A percentile compares a stretch with the other conserved stretches of the same genome.
Conservation (phyloP, 1,140 invertebrate species). For the Argopecten irradians region DNA sequence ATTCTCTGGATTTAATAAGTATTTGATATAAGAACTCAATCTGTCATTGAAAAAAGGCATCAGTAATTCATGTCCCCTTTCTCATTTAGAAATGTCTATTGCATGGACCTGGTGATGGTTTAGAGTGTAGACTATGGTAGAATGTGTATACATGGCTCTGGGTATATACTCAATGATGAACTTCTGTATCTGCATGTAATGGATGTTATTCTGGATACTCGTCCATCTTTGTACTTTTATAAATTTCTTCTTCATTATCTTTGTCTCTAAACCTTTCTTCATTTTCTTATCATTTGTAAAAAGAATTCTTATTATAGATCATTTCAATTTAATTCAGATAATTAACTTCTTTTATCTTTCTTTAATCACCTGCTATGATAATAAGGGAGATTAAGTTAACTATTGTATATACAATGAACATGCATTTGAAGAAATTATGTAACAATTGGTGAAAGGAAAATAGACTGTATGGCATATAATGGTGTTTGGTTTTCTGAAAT, state of each 20-base stretch:
- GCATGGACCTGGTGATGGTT: not conserved
- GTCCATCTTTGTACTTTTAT: not conserved
- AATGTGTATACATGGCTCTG: not conserved
- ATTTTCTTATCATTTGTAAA: not conserved
- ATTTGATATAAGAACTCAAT: too few species aligned
- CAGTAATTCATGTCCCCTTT: not conserved
- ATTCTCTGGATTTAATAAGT: too few species aligned
- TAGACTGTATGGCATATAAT: not conserved
- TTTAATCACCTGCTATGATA: not conserved
- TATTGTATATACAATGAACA: slow-evolving; percentile 8
- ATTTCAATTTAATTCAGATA: not conserved
- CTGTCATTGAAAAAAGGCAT: too few species aligned
- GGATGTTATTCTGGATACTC: not conserved
- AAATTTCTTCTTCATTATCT: not conserved
- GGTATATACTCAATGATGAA: not conserved
- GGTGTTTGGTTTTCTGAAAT: not conserved
- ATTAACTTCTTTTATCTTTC: not conserved
- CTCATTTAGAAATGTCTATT: not conserved
- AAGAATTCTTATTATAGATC: not conserved
- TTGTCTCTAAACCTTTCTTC: not conserved
- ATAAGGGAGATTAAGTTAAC: not conserved
- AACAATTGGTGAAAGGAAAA: not conserved
- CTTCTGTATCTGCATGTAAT: not conserved
- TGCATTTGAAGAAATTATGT: not conserved
- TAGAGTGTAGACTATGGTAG: not conserved